These are phyloP conservation scores for Bostrychus sinensis DNA, from an alignment of 2,113 vertebrate genomes.

Conservation along the genomic window DNA sequence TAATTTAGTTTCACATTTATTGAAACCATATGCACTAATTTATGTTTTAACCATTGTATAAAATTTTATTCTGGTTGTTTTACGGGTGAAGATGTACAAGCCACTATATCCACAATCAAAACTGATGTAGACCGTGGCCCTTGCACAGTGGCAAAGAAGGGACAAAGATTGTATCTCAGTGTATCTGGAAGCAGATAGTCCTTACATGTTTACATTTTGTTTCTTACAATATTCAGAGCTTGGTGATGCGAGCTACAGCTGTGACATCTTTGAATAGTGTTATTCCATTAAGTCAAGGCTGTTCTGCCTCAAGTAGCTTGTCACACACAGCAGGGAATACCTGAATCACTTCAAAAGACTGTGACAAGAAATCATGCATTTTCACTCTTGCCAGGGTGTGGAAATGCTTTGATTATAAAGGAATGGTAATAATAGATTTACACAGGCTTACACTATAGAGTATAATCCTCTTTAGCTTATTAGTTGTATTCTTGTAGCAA, in stretches of 20 bases:
- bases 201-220: background rate
- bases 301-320: background rate
- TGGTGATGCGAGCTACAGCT: background rate
- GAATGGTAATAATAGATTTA: constrained; percentile 13
- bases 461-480: too few species aligned
- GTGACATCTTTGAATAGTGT: constrained; percentile 10
- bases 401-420: constrained; percentile 35
- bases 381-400: constrained; percentile 28
- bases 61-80: background rate
- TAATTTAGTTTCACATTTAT: too few species aligned
- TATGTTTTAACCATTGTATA: too few species aligned
- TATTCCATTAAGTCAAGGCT: constrained; percentile 8
- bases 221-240: constrained; percentile 9
- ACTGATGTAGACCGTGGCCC: too few species aligned
- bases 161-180: too few species aligned
- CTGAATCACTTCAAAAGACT: constrained; percentile 25
- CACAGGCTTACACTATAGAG: background rate
- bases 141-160: too few species aligned
- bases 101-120: background rate
- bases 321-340: constrained; percentile 9
- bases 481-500: too few species aligned
- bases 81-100: too few species aligned
- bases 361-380: constrained; percentile 36
- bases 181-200: too few species aligned
- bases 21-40: too few species aligned